Base-by-base conservation (phyloP, 2,797 vertebrate species). In the Rhinoraja longicauda region DNA sequence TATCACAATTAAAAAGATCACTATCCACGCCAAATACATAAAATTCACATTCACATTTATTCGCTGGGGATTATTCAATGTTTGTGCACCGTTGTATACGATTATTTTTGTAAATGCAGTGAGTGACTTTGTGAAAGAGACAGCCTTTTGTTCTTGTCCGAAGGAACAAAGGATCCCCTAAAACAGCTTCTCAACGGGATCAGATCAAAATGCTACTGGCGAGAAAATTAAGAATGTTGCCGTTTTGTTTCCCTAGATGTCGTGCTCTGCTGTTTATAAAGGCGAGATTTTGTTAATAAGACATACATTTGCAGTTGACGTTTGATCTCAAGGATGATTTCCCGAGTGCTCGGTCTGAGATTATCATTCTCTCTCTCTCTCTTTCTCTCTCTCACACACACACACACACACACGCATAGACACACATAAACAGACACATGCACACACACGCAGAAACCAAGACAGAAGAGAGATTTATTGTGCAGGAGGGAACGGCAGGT, bases 111-210 rank as follows among this genome's bases (percentile, higher is more conserved):
- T 67, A 62, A 10, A 21, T 32, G 84, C 59, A 67, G 17, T 21
- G 15, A 32, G 2, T 9, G 8, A 73, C 70, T 73, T 88, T 67
- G 59, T 7, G n/a, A 29, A 15, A n/a, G 15, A 86, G 82, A 8
- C 57, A 62, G 17, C 5, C 82, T 88, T 88, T 88, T 88, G 59
- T 88, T 88, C 59, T 67, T 67, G 59, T 67, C n/a, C n/a, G 36
- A 67, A 67, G 0, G 84, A 88, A 88, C 84, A 88, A 88, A 88
- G 59, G 84, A 36, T 67, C 67, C 36, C 82, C 84, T 62, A 36
- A 73, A 19, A 59, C 53, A 88, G 59, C 17, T 64, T 17, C 0
- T 26, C 10, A 73, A 17, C 1, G 64, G 24, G 32, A 39, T 77
- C 39, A 17, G 84, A 21, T 32, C 5, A 15, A 67, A 88, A 67